phyloP scores from a whole-genome alignment of 2,113 vertebrate species.

The Hepsetus odoe region DNA sequence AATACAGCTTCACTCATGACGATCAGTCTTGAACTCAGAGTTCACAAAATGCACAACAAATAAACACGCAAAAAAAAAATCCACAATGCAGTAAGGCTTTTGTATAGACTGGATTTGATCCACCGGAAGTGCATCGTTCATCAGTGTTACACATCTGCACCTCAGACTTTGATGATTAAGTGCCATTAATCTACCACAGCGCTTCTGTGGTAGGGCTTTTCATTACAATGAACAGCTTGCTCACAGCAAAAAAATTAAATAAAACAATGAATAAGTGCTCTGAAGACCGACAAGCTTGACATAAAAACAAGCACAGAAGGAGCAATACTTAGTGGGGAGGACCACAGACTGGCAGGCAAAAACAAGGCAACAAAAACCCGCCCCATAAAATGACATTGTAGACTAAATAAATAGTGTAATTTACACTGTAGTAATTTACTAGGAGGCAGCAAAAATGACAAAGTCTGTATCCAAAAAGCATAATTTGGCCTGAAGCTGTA shows the following conservation, averaged over 20 bases:
- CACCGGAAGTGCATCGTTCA: slow-evolving; percentile 37
- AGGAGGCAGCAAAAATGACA: not conserved
- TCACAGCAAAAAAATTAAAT: not conserved
- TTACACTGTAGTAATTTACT: slow-evolving; percentile 1
- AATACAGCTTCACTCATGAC: not conserved
- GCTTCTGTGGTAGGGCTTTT: not conserved
- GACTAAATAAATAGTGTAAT: slow-evolving; percentile 38
- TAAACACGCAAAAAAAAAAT: not conserved
- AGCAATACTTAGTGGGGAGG: not conserved
- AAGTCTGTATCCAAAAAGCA: not conserved
- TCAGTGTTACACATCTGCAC: slow-evolving; percentile 5
- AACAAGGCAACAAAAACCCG: not conserved
- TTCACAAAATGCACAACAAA: slow-evolving; percentile 17
- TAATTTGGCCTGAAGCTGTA: slow-evolving; percentile 31
- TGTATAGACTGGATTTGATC: slow-evolving; percentile 8
- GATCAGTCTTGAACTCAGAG: slow-evolving; percentile 14
- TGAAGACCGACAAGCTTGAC: not conserved
- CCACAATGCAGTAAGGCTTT: slow-evolving; percentile 20
- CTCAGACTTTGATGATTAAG: not conserved
- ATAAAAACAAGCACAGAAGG: not conserved
- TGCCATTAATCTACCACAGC: not conserved
- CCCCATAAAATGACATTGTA: not conserved
- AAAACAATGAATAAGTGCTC: slow-evolving; percentile 27
- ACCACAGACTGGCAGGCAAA: not conserved
- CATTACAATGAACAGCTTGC: too few species aligned